Evolutionary conservation across 1,140 invertebrate genomes (phyloP).

Genomic region (Drusus annulatus): DNA sequence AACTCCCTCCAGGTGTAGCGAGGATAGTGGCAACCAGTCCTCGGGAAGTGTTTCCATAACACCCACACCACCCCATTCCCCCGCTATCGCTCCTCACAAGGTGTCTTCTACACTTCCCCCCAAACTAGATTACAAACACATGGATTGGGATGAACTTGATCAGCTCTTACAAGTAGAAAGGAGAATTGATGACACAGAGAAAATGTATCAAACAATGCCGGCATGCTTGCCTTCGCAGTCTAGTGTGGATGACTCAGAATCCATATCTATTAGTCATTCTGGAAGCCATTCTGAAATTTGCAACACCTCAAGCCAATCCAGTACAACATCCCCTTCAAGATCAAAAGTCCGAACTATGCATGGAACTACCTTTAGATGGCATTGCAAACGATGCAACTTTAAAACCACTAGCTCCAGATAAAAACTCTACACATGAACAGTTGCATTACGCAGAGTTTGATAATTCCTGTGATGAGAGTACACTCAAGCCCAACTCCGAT

Average conservation of each 20-base stretch:
- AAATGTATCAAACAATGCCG: conserved; percentile 82
- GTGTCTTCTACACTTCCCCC: conserved; percentile 76
- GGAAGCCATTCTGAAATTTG: conserved; percentile 60
- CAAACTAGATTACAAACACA: conserved; percentile 77
- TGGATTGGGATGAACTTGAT: conserved; percentile 81
- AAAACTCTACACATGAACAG: conserved; percentile 57
- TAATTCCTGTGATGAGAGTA: conserved; percentile 51
- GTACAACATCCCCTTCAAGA: conserved; percentile 63
- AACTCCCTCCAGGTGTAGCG: conserved; percentile 44
- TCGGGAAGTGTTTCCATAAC: conserved; percentile 50
- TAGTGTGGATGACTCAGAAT: conserved; percentile 65
- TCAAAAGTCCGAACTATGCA: conserved; percentile 49
- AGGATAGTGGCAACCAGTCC: conserved; percentile 55
- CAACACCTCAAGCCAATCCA: conserved; percentile 61
- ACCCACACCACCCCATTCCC: conserved; percentile 61
- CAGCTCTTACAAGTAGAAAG: conserved; percentile 80
- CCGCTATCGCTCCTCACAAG: conserved; percentile 72
- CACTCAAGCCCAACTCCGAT: conserved; percentile 49
- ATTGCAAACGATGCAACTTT: conserved; percentile 53
- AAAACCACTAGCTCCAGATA: conserved; percentile 59
- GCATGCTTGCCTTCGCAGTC: conserved; percentile 74
- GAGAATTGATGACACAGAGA: conserved; percentile 76
- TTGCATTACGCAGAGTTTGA: conserved; percentile 38
- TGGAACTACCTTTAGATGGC: conserved; percentile 49
- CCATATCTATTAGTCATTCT: conserved; percentile 61